Evolutionary conservation across 2,888 invertebrate genomes (phyloP).

Genomic region (Patella ulyssiponensis): DNA sequence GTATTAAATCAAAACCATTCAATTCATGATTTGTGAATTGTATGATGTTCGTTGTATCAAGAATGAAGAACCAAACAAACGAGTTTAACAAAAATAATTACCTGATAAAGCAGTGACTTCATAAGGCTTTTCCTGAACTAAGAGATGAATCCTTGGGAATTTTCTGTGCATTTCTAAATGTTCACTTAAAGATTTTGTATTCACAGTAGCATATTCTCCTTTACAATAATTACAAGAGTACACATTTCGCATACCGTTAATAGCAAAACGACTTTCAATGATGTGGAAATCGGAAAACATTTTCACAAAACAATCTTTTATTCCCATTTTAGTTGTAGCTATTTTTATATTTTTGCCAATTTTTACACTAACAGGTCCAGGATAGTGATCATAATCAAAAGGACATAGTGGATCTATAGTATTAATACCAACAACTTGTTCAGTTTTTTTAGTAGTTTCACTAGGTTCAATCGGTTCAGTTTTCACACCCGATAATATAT

Average conservation of each 20-base stretch:
- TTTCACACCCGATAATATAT: neutral
- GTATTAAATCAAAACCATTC: too few species aligned
- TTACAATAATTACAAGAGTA: neutral
- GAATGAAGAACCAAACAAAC: neutral
- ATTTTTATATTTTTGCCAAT: neutral
- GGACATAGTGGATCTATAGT: neutral
- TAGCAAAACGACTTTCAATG: conserved; percentile 3
- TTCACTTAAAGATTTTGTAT: neutral
- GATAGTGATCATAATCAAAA: neutral
- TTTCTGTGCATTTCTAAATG: conserved; percentile 1
- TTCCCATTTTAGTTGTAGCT: neutral
- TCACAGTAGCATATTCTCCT: conserved; percentile 1
- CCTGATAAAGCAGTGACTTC: conserved; percentile 5
- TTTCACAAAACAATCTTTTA: neutral
- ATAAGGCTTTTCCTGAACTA: neutral
- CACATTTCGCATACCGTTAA: conserved; percentile 1
- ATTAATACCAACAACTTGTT: too few species aligned
- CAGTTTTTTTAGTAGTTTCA: too few species aligned
- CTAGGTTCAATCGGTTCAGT: neutral
- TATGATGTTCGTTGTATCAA: too few species aligned
- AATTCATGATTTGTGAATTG: too few species aligned
- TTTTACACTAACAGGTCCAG: neutral
- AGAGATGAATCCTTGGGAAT: neutral
- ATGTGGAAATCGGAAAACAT: neutral
- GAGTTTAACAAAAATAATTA: neutral